Evolutionary conservation across 2,888 invertebrate species (phyloP), one percentile per base, ranked within the genome.

Genomic region (Ophonus ardosiacus): DNA sequence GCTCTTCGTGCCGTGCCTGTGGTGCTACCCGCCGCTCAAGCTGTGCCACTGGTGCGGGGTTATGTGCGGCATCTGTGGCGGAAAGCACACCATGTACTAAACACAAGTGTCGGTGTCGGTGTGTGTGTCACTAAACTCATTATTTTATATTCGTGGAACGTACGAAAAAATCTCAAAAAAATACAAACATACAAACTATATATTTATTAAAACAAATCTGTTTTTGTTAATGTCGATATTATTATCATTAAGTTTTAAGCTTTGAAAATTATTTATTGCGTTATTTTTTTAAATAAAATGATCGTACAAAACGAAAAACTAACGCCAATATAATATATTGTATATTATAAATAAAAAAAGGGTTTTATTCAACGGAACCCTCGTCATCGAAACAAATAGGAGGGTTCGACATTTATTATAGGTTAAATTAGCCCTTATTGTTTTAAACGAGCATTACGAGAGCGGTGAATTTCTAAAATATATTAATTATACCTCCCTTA

Each of bases 1-100:
- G 86, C 92, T 98, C 87, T 92, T 98, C 88, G 96, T 98, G 89
- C 98, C 98, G 87, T 98, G 98, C 92, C 93, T 99, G 89, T 98
- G 98, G 94, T 96, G 97, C 92, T 98, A 98, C 93, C 94, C 96
- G 88, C 97, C 98, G 86, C 93, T 98, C 87, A 95, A 95, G 88
- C 95, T 96, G 88, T 95, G 96, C 89, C 98, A 98, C 92, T 94
- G 94, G 92, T 95, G 96, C 89, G 97, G 97, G 80, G 93, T 96
- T 86, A 93, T 94, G 81, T 97, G 97, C 89, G 96, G 95, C 86
- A 90, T 96, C 85, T 97, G 97, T 88, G 98, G 98, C 83, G 97
- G 97, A 6, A 93, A 94, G 88, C 98, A 98, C 91, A 93, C 88
- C 86, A 90, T 90, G 89, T 90, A 80, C 80, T 85, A 51, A 51